A percentile compares a stretch with the other conserved stretches of the same genome.
phyloP scores from a whole-genome alignment of 2,113 vertebrate species.

The Callopanchax toddi region DNA sequence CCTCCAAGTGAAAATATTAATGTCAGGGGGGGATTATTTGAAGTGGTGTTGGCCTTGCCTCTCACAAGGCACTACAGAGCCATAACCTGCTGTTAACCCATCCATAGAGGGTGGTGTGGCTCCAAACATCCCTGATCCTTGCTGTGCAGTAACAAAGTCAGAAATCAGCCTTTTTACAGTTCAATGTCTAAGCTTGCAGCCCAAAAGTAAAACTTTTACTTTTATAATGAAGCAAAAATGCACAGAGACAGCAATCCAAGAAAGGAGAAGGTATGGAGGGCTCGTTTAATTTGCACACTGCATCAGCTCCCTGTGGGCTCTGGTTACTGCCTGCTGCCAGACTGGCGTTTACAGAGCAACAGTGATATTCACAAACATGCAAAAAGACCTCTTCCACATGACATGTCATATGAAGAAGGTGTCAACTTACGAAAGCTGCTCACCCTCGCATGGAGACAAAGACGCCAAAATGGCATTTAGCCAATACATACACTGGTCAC shows the following conservation, averaged over 20 bases:
- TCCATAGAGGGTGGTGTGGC: conserved; percentile 54
- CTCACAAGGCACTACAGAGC: conserved; percentile 46
- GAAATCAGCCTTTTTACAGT: conserved; percentile 64
- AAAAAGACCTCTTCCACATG: conserved; percentile 72
- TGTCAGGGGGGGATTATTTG: conserved; percentile 76
- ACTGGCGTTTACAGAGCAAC: conserved; percentile 83
- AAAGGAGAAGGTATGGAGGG: conserved; percentile 20
- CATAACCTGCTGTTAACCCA: conserved; percentile 49
- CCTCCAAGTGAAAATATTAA: conserved; percentile 79
- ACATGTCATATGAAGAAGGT: conserved; percentile 74
- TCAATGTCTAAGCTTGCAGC: conserved; percentile 59
- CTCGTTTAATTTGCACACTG: conserved; percentile 75
- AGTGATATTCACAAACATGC: conserved; percentile 80
- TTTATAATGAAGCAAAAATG: conserved; percentile 7
- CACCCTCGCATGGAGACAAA: conserved; percentile 78
- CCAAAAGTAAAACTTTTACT: conserved; percentile 32
- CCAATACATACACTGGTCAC: conserved; percentile 49
- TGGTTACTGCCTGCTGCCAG: conserved; percentile 84
- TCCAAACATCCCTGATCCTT: conserved; percentile 64
- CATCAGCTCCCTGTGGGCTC: conserved; percentile 78
- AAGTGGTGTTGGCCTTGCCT: conserved; percentile 68
- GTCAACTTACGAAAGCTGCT: conserved; percentile 79
- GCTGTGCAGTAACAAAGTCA: conserved; percentile 63
- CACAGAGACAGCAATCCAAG: conserved; percentile 17
- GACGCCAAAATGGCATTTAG: conserved; percentile 76